Evolutionary conservation across 2,888 invertebrate species (phyloP), one percentile per base, ranked within the genome.

Genomic region (Liopterus haemorrhoidalis): DNA sequence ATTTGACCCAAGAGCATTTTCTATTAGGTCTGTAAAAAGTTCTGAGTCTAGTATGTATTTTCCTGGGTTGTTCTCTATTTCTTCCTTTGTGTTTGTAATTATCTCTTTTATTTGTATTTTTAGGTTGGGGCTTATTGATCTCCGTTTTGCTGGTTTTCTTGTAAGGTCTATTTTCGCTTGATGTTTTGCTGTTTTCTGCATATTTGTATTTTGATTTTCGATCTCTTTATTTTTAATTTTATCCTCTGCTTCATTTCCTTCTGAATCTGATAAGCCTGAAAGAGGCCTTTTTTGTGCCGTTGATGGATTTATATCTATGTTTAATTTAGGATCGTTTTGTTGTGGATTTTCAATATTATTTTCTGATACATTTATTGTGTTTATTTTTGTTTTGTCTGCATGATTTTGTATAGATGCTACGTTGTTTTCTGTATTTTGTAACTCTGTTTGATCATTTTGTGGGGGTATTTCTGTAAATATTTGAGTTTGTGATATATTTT

Each of bases 101-200:
- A 22, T 22, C 5, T 32, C 5, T 16, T 9, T 15, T 15, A 11
- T 14, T 37, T 37, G 14, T 37, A 14, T 6, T 24, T n/a, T n/a
- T n/a, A n/a, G n/a, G n/a, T n/a, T n/a, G n/a, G n/a, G 22, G 24
- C 24, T 37, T 21, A 24, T 12, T 12, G 24, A 24, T 22, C 37
- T 37, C n/a, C 24, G 24, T 37, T 37, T 37, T 12, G 22, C 25
- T 8, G 19, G n/a, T 35, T 15, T 37, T 37, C 6, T 32, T 32
- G 6, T 16, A 24, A 14, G 37, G n/a, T 22, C 12, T 14, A 22
- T 37, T 37, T 37, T 16, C 21, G n/a, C n/a, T n/a, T n/a, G 20
- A 11, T 36, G 36, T 19, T 8, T 5, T 20, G 30, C 12, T 30
- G 30, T 30, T 5, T 6, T 30, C 11, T 30, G 30, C 5, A 12